These are phyloP conservation scores for Carpatolechia fugitivella DNA, from an alignment of 2,888 invertebrate genomes.

Conservation along the genomic window DNA sequence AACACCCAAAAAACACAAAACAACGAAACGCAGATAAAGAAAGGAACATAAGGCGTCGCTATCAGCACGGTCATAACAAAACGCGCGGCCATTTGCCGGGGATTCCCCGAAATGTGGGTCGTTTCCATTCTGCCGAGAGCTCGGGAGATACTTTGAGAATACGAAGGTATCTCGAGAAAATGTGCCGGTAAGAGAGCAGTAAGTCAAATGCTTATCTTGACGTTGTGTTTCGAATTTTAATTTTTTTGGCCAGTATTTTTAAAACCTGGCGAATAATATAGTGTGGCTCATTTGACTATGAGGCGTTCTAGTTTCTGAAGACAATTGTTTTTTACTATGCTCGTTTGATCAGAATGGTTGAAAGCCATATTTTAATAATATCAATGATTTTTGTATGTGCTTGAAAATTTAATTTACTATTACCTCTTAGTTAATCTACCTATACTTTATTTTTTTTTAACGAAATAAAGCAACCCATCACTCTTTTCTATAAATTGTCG, in stretches of 20 bases:
- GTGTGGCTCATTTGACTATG: no score
- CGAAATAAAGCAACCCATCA: no score
- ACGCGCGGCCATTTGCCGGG: not conserved
- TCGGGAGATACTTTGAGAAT: not conserved
- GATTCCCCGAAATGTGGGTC: conserved; percentile 2
- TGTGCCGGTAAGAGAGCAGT: not conserved
- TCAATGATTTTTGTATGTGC: no score
- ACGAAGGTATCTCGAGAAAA: not conserved
- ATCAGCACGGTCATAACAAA: conserved; percentile 2
- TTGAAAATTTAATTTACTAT: no score
- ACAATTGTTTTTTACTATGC: no score
- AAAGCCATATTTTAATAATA: no score
- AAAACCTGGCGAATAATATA: no score
- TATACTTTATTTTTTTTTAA: no score
- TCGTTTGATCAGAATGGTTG: no score
- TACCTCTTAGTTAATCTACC: no score
- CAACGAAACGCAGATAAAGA: conserved; percentile 2
- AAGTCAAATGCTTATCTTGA: conserved; percentile 5
- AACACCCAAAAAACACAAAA: not conserved
- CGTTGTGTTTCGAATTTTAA: conserved; percentile 5
- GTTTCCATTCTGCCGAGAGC: not conserved
- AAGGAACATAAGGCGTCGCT: not conserved
- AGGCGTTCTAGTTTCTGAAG: no score
- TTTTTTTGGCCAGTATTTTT: not conserved
- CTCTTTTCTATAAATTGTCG: no score